phyloP scores from a whole-genome alignment of 1,140 invertebrate species.

The Monomorium pharaonis region DNA sequence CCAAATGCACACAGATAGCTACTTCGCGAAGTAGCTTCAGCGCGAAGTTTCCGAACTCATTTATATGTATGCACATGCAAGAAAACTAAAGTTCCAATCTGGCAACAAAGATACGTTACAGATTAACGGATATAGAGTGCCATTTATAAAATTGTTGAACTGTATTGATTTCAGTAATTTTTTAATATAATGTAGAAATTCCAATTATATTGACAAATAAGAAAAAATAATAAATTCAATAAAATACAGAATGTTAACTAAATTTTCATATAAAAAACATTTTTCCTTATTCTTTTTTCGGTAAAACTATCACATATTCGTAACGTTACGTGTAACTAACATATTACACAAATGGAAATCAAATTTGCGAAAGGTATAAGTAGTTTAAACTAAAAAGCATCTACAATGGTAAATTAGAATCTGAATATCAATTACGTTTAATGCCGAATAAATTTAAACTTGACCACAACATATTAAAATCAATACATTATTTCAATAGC shows the following conservation, averaged over 20 bases:
- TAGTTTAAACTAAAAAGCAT: neutral
- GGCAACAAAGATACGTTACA: neutral
- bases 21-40: constrained; percentile 22
- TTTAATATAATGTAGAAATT: neutral
- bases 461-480: neutral
- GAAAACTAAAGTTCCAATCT: neutral
- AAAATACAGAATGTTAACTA: constrained; percentile 40
- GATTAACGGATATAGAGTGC: constrained; percentile 4
- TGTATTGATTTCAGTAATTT: neutral
- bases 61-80: constrained; percentile 24
- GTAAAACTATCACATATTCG: constrained; percentile 36
- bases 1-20: constrained; percentile 3
- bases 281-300: constrained; percentile 13
- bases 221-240: constrained; percentile 52
- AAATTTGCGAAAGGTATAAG: constrained; percentile 4
- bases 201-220: constrained; percentile 5
- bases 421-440: neutral
- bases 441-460: no score
- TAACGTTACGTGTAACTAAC: constrained; percentile 7
- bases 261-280: constrained; percentile 26
- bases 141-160: neutral
- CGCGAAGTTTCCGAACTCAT: constrained; percentile 21
- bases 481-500: neutral
- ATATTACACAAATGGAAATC: neutral
- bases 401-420: neutral